Evolutionary conservation across 2,113 vertebrate species (phyloP), one percentile per base, ranked within the genome.

Genomic region (Leptobrachium ailaonicum): DNA sequence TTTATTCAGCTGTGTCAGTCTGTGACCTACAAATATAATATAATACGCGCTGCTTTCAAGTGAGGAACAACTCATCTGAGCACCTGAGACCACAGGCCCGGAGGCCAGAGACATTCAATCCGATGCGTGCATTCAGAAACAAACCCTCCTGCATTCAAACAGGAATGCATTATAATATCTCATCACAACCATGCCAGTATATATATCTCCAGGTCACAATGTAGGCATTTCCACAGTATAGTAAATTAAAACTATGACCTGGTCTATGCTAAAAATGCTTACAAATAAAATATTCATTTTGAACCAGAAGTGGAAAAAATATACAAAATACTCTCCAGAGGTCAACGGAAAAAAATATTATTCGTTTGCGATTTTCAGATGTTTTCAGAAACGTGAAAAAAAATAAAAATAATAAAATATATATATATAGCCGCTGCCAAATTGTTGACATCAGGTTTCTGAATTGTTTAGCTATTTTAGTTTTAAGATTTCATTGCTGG

Each of bases 21-120:
- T 69, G 53, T 81, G 79, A 81, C 79, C 79, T 81, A 74, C 71
- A 81, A 81, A 68, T 74, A 71, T 74, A 80, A 80, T 80, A 67
- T 73, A 73, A 80, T 75, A 81, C 73, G 60, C 64, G 62, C 53
- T 67, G 71, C 64, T 67, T 60, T 80, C 79, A 47, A 80, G 53
- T 53, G 64, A 69, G 71, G 47, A 69, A 69, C 73, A 40, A 20
- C 64, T 75, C 43, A 50, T 75, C 79, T 69, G 72, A 69, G 72
- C 79, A 75, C 72, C 79, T 50, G 79, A 75, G 79, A 81, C 72
- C 43, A 75, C 42, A 73, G 41, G 69, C 64, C 64, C 64, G 66
- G 53, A 75, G 72, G 72, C 79, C 79, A 81, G 43, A 41, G 79
- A 75, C 58, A 81, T 81, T 68, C 71, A 74, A 81, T 81, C 71